A percentile compares a stretch with the other conserved stretches of the same genome.
phyloP scores from a whole-genome alignment of 2,888 invertebrate genomes.

The Himalopsyche tibetana region DNA sequence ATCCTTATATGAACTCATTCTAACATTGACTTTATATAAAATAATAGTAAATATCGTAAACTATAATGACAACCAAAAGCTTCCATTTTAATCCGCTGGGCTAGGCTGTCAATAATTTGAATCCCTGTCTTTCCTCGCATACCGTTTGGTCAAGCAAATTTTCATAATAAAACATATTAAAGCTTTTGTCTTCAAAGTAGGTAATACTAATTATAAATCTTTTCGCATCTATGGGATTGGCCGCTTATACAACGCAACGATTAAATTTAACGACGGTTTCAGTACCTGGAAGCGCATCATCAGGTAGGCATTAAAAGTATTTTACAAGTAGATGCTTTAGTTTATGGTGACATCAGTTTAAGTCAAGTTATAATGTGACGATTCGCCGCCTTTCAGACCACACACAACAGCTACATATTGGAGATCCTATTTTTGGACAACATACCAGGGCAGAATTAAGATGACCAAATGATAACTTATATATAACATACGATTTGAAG shows the following conservation, averaged over 20 bases:
- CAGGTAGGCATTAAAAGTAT: conserved; percentile 12
- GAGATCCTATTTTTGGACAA: background rate
- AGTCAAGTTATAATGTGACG: conserved; percentile 35
- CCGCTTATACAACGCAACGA: background rate
- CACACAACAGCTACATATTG: background rate
- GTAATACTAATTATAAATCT: no score
- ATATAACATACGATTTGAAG: no score
- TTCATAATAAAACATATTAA: no score
- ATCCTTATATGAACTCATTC: no score
- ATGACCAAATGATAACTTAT: background rate
- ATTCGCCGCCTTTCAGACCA: conserved; percentile 39
- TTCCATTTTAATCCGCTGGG: no score
- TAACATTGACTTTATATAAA: no score
- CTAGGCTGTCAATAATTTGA: no score
- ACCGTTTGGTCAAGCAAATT: no score
- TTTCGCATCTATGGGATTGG: background rate
- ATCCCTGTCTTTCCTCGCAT: no score
- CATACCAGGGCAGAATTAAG: background rate
- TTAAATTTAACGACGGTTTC: background rate
- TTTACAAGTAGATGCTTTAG: background rate
- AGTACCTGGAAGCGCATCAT: background rate
- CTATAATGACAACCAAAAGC: no score
- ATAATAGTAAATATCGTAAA: no score
- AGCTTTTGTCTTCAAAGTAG: no score
- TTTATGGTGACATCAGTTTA: conserved; percentile 10